Evolutionary conservation across 2,113 vertebrate species (phyloP), one percentile per base, ranked within the genome.

Genomic region (Egretta garzetta): DNA sequence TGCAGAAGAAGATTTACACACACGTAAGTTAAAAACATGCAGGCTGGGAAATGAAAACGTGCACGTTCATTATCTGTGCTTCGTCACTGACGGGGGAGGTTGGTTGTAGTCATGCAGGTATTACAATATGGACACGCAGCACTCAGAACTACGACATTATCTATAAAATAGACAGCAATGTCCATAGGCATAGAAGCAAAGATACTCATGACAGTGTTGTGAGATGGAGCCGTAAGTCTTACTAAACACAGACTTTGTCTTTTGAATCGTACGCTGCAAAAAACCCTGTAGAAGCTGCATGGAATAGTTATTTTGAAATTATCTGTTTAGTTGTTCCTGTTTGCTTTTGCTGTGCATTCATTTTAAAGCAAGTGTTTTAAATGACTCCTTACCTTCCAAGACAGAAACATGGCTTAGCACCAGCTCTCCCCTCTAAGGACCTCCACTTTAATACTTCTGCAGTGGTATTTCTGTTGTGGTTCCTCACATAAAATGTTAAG

Each of bases 381-480:
- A 89, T 84, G 18, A 45, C 10, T 79, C 12, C 97, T 96, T 98
- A 98, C 97, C 97, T 98, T 98, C 67, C 94, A 88, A 56, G 98
- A 87, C 15, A 97, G 88, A 94, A 98, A 97, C 98, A 98, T 98
- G 91, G 68, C 94, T 97, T 86, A 93, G 68, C 56, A 88, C 47
- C 73, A 75, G 93, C 71, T 79, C 37, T 73, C 66, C 94, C 60
- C 76, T 95, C 33, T 89, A 45, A 91, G 43, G 56, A 84, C 11
- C 55, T 92, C 56, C 64, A 67, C 59, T 71, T 91, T 28, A 88
- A 37, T 87, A 82, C 27, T 84, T 92, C 86, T 96, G 83, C 86
- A 87, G 80, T 37, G 72, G 17, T 95, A 71, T 75, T 86, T 95
- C 64, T 95, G 72, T 75, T 71, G 68, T 72, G 35, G 37, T 74